These are phyloP conservation scores for Antheraea pernyi DNA, from an alignment of 1,140 invertebrate species.

Conservation along the genomic window DNA sequence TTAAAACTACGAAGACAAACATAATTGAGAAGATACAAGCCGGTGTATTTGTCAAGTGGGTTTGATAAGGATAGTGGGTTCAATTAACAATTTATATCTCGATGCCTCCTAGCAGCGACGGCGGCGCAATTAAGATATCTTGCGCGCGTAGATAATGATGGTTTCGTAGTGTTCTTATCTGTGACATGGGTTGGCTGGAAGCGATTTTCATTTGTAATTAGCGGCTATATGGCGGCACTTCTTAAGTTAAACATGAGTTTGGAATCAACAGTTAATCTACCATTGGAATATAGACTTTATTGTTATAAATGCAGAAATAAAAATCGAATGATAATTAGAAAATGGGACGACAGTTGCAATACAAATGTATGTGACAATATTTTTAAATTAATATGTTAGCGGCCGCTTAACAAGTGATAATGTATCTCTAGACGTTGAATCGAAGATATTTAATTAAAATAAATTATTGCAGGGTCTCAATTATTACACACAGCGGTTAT, in stretches of 20 bases:
- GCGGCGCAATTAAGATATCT: conserved; percentile 13
- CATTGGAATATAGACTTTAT: not conserved
- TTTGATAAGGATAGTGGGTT: conserved; percentile 10
- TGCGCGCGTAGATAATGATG: conserved; percentile 9
- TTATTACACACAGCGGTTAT: not conserved
- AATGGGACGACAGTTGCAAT: not conserved
- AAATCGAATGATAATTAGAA: not conserved
- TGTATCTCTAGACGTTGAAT: not conserved
- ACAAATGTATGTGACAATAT: conserved; percentile 4
- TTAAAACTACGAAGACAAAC: not conserved
- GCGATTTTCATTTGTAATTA: conserved; percentile 70
- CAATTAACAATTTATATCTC: conserved; percentile 17
- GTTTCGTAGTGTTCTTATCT: conserved; percentile 49
- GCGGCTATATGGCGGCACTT: conserved; percentile 28
- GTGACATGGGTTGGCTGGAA: conserved; percentile 45
- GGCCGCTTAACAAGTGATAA: not conserved
- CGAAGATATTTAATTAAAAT: not conserved
- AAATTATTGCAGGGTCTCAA: not conserved
- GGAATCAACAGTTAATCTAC: not conserved
- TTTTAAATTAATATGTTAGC: not conserved
- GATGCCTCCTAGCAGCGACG: conserved; percentile 9
- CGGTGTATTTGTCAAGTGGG: conserved; percentile 14
- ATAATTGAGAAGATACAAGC: conserved; percentile 9
- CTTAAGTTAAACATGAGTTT: conserved; percentile 9
- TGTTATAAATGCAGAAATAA: not conserved